Base-by-base conservation (phyloP, 2,888 invertebrate species). In the Zygaena filipendulae region DNA sequence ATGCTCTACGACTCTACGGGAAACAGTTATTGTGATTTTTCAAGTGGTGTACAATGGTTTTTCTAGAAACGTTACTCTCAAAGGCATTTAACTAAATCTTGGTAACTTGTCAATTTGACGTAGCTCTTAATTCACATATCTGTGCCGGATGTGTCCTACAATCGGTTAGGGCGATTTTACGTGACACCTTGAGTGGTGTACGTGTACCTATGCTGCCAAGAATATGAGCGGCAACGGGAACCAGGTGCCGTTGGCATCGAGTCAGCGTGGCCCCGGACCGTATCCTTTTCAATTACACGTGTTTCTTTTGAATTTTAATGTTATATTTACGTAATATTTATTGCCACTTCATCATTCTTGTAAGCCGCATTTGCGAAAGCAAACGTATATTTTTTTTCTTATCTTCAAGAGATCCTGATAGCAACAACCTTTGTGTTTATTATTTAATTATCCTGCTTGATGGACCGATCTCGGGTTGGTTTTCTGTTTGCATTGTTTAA, bases 161-260 rank as follows among this genome's bases (percentile, higher is more conserved):
- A 72, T 75, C 70, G 61, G 68, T 68, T 75, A 77, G 68, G 71
- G 69, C 66, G 68, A 72, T 59, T 66, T 67, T 70, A 69, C 77
- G 81, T 81, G 82, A 83, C 82, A 82, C 83, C 83, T 82, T 79
- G 81, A 82, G 81, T 70, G 74, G 77, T 83, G 72, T 81, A 82
- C 77, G 75, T 77, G 74, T 77, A 82, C 81, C 81, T 81, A 79
- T 81, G 82, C 81, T 75, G 75, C 74, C 69, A 69, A 81, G 67
- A 74, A 59, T 68, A 85, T 85, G 85, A 85, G 84, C 74, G 81
- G 82, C 67, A 85, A 84, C 75, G 84, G 82, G 70, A 85, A 84
- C 70, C 84, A 82, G 80, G 80, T 82, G 81, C 83, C 84, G 63
- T 63, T 81, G 66, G 83, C 82, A 66, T 81, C 81, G 59, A 77